Evolutionary conservation across 2,888 invertebrate genomes (phyloP), one percentile per base, ranked within the genome.

Genomic region (Synanthedon tipuliformis): DNA sequence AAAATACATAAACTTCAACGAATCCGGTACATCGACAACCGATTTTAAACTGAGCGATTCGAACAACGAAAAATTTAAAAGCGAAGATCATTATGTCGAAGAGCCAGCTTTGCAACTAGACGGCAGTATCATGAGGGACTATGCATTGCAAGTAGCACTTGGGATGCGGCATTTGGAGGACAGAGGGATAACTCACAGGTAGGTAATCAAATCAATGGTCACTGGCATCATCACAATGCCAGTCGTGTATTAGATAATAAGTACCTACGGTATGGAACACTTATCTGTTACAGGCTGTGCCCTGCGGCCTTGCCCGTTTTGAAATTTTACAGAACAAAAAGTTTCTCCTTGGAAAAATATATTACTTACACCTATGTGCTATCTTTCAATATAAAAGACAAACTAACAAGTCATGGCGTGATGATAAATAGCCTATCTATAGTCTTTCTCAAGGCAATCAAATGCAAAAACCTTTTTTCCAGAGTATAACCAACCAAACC

Each of bases 81-180:
- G 55, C 5, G 66, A 57, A 12, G 81, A 79, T 59, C 85, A 84
- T 55, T 87, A 86, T 54, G 86, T 86, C 5, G 85, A 83, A 0
- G 85, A 87, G 51, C 86, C 88, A 1, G 82, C 84, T 0, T 59
- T 86, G 12, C 81, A 78, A 5, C 62, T 87, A 4, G 80, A 86
- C 55, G 72, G 84, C 45, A 61, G 68, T 5, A 80, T 75, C 1
- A 87, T 95, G 73, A 88, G 93, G 52, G 89, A 90, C 16, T 95
- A 95, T 66, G 94, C 95, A 0, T 66, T 92, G 12, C 95, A 95
- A 78, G 93, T 95, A 23, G 94, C 95, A 0, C 81, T 88, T 55
- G 95, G 95, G 7, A 96, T 96, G 95, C 88, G 89, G 15, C 92
- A 93, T 73, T 80, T 94, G 50, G 94, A 94, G 67, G 87, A 87